phyloP scores from a whole-genome alignment of 2,797 vertebrate genomes.

The Scyliorhinus canicula region DNA sequence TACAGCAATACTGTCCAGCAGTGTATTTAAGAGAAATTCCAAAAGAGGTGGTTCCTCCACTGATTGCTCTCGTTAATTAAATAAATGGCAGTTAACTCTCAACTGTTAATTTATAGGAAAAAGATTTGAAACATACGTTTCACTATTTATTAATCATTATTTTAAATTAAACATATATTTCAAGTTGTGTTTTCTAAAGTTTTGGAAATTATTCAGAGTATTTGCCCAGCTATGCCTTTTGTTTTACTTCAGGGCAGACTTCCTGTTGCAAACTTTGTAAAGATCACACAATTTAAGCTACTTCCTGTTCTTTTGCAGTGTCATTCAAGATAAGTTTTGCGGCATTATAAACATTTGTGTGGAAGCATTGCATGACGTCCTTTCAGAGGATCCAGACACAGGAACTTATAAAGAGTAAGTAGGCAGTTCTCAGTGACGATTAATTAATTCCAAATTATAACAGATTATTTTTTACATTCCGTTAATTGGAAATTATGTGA shows the following conservation, averaged over 20 bases:
- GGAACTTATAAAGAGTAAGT: constrained; percentile 91
- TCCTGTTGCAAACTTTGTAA: neutral
- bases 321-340: constrained; percentile 96
- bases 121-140: neutral
- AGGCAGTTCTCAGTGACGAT: constrained; percentile 31
- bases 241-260: neutral
- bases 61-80: neutral
- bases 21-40: neutral
- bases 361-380: constrained; percentile 90
- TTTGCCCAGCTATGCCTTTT: neutral
- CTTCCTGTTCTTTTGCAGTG: constrained; percentile 62
- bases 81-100: neutral
- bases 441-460: neutral
- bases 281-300: constrained; percentile 38
- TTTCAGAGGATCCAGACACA: constrained; percentile 89
- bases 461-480: neutral
- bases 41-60: neutral
- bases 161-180: neutral
- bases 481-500: neutral
- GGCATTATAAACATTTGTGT: constrained; percentile 90
- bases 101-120: neutral
- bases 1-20: neutral
- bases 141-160: neutral
- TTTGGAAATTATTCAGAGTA: neutral
- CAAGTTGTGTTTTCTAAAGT: neutral